Evolutionary conservation across 2,113 vertebrate genomes (phyloP).

Genomic region (Nansenia antarctica): DNA sequence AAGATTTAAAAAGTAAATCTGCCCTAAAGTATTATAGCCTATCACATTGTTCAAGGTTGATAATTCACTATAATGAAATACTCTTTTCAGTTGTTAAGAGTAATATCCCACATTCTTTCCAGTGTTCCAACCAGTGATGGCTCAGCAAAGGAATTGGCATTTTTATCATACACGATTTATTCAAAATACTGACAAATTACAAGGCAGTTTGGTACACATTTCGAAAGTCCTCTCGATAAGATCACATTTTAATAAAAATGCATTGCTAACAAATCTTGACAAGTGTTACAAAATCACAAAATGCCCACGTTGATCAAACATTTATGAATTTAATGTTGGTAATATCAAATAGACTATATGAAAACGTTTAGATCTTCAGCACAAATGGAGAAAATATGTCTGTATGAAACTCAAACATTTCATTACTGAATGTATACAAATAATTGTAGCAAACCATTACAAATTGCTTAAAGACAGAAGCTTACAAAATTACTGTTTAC

Average conservation of each 20-base stretch:
- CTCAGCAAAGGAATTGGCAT: background rate
- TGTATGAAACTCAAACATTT: slow-evolving; percentile 65
- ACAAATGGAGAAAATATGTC: slow-evolving; percentile 54
- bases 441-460: slow-evolving; percentile 72
- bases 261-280: slow-evolving; percentile 47
- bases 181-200: slow-evolving; percentile 74
- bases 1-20: too few relatives aligned
- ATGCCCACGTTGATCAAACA: slow-evolving; percentile 72
- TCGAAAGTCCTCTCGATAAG: slow-evolving; percentile 60
- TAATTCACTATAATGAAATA: too few relatives aligned
- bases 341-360: slow-evolving; percentile 69
- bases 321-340: slow-evolving; percentile 64
- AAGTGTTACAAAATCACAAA: slow-evolving; percentile 68
- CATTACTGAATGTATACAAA: slow-evolving; percentile 71
- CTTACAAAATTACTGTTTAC: slow-evolving; percentile 70
- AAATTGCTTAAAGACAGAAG: slow-evolving; percentile 58
- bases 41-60: too few relatives aligned
- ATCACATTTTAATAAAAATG: slow-evolving; percentile 56
- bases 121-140: background rate
- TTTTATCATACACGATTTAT: slow-evolving; percentile 71
- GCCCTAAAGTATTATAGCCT: too few relatives aligned
- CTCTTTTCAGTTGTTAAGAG: too few relatives aligned
- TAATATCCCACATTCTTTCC: too few relatives aligned
- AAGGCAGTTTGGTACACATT: slow-evolving; percentile 74
- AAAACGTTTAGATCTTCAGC: slow-evolving; percentile 53